phyloP scores from a whole-genome alignment of 2,888 invertebrate species.

The Drosophila niveifrons region DNA sequence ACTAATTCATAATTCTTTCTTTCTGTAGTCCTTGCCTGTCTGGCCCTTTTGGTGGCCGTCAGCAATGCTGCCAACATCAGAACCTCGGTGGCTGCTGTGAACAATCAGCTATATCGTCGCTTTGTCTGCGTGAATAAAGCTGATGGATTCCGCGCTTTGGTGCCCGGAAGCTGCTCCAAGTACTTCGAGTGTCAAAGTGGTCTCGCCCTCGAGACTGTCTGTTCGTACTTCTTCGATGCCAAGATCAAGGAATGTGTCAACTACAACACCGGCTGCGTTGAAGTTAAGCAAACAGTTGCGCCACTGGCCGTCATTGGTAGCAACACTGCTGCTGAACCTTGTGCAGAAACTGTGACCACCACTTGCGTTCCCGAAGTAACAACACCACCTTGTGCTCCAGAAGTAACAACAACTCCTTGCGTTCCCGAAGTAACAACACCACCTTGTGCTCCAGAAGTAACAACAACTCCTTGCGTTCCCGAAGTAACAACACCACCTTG shows the following conservation, averaged over 20 bases:
- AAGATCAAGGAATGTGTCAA: slow-evolving; percentile 67
- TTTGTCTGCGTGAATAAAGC: slow-evolving; percentile 75
- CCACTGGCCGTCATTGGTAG: neutral
- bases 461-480: slow-evolving; percentile 21
- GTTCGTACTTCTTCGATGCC: slow-evolving; percentile 74
- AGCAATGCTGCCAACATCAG: slow-evolving; percentile 63
- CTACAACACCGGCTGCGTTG: slow-evolving; percentile 74
- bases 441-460: slow-evolving; percentile 1
- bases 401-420: neutral
- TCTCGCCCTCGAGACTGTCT: slow-evolving; percentile 55
- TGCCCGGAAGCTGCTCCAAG: slow-evolving; percentile 82
- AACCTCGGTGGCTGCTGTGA: slow-evolving; percentile 45
- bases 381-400: slow-evolving; percentile 15
- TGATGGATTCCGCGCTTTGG: slow-evolving; percentile 77
- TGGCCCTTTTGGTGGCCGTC: slow-evolving; percentile 49
- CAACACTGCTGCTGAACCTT: slow-evolving; percentile 6
- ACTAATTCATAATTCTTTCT: slow-evolving; percentile 16
- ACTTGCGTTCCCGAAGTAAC: slow-evolving; percentile 27
- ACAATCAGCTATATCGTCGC: slow-evolving; percentile 72
- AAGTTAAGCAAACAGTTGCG: slow-evolving; percentile 34
- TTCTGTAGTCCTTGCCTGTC: slow-evolving; percentile 50
- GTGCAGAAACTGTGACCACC: slow-evolving; percentile 26
- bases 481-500: neutral
- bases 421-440: slow-evolving; percentile 3
- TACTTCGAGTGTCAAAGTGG: slow-evolving; percentile 80